These are phyloP conservation scores for Sarcophaga rosellei DNA, from an alignment of 2,888 invertebrate species.

Conservation along the genomic window DNA sequence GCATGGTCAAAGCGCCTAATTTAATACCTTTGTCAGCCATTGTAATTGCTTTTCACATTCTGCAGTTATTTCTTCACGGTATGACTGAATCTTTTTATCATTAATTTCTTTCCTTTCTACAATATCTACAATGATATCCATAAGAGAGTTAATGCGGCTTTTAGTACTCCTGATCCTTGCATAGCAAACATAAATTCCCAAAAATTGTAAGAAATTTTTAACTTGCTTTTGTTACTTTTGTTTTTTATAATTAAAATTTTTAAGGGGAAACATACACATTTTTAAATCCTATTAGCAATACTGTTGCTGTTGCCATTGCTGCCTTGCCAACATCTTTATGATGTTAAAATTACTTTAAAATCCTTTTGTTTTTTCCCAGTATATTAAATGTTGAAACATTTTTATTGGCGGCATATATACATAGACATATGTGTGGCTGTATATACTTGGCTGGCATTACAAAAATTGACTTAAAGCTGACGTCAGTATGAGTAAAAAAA, in stretches of 20 bases:
- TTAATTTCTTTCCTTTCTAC: too few relatives aligned
- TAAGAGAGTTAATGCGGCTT: too few relatives aligned
- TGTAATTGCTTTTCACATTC: too few relatives aligned
- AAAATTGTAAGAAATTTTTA: too few relatives aligned
- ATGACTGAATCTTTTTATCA: too few relatives aligned
- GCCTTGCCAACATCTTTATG: not conserved
- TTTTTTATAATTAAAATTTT: not conserved
- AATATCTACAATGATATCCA: too few relatives aligned
- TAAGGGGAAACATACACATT: not conserved
- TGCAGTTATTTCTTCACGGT: too few relatives aligned
- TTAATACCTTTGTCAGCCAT: too few relatives aligned
- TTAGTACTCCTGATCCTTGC: too few relatives aligned
- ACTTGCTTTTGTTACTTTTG: not conserved
- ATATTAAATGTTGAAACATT: not conserved
- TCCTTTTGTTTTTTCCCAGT: not conserved
- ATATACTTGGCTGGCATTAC: conserved; percentile 10
- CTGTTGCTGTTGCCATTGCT: too few relatives aligned
- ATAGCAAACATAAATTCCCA: too few relatives aligned
- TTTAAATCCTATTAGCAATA: not conserved
- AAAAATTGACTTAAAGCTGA: conserved; percentile 48
- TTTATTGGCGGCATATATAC: not conserved
- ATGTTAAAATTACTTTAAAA: not conserved
- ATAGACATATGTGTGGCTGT: not conserved
- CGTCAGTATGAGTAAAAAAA: not conserved
- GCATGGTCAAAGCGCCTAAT: too few relatives aligned